Conservation (phyloP, 1,140 invertebrate species). For the Saccostrea glomerata region DNA sequence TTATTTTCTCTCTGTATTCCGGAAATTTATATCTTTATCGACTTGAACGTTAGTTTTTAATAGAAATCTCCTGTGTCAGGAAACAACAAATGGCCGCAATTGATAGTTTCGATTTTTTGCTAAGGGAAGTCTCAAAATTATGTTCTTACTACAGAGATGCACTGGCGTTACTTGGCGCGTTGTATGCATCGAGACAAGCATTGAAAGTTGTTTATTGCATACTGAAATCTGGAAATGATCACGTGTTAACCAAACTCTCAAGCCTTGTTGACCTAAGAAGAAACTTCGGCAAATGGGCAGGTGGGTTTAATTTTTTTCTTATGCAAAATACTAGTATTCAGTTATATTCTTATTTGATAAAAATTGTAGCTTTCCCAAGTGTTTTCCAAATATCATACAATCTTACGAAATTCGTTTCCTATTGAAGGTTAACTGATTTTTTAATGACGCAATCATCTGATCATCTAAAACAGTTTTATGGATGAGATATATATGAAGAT, state of each 20-base stretch:
- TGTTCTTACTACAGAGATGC: constrained; percentile 68
- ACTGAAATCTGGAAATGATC: constrained; percentile 63
- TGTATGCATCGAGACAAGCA: constrained; percentile 70
- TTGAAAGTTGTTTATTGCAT: constrained; percentile 53
- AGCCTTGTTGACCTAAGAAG: constrained; percentile 60
- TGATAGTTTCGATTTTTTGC: constrained; percentile 73
- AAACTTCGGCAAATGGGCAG: constrained; percentile 75
- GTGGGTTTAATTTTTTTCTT: constrained; percentile 50
- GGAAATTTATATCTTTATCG: not conserved
- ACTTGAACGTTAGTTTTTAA: not conserved
- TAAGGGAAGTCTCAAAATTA: constrained; percentile 62
- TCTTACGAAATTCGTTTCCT: no score
- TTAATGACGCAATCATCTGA: no score
- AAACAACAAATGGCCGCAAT: constrained; percentile 65
- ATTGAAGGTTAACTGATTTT: no score
- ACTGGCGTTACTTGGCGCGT: constrained; percentile 71
- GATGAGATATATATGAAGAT: no score
- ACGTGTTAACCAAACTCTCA: constrained; percentile 65
- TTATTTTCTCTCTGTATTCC: not conserved
- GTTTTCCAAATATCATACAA: no score
- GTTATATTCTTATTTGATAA: not conserved
- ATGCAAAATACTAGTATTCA: not conserved
- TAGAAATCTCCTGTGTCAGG: not conserved
- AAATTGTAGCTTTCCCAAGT: no score
- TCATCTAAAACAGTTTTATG: no score